Evolutionary conservation across 2,888 invertebrate species (phyloP).

Genomic region (Eupeodes latifasciatus): DNA sequence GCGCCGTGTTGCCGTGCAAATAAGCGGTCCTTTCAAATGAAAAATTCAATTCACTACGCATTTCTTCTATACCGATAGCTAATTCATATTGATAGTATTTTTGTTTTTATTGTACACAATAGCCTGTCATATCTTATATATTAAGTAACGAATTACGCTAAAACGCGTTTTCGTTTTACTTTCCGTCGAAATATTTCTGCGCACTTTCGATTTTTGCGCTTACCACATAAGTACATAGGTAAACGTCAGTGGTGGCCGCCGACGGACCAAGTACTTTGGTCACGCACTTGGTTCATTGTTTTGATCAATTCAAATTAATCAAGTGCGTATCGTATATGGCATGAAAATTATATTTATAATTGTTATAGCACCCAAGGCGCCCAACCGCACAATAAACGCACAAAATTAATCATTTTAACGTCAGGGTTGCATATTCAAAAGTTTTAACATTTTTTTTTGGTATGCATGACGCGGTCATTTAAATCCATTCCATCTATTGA

Average conservation of each 20-base stretch:
- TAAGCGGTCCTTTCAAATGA: slow-evolving; percentile 38
- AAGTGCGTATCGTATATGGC: slow-evolving; percentile 18
- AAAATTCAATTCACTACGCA: slow-evolving; percentile 28
- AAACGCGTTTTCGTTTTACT: slow-evolving; percentile 73
- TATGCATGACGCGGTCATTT: slow-evolving; percentile 57
- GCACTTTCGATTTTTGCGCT: slow-evolving; percentile 66
- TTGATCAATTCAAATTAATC: slow-evolving; percentile 42
- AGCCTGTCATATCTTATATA: not conserved
- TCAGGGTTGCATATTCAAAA: slow-evolving; percentile 51
- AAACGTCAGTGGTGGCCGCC: no score
- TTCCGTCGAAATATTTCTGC: slow-evolving; percentile 72
- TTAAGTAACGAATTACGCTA: slow-evolving; percentile 59
- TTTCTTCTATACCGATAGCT: not conserved
- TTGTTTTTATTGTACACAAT: slow-evolving; percentile 12
- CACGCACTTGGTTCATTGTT: slow-evolving; percentile 59
- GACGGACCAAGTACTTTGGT: slow-evolving; percentile 21
- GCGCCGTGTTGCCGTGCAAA: not conserved
- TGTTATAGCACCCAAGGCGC: slow-evolving; percentile 53
- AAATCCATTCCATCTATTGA: slow-evolving; percentile 23
- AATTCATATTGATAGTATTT: not conserved
- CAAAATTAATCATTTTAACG: slow-evolving; percentile 57
- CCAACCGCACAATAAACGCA: slow-evolving; percentile 5
- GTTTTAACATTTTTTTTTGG: slow-evolving; percentile 31
- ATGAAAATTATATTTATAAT: slow-evolving; percentile 47
- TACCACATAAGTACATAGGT: no score